Conservation (phyloP, 2,113 vertebrate genomes). For the Oxyura jamaicensis region DNA sequence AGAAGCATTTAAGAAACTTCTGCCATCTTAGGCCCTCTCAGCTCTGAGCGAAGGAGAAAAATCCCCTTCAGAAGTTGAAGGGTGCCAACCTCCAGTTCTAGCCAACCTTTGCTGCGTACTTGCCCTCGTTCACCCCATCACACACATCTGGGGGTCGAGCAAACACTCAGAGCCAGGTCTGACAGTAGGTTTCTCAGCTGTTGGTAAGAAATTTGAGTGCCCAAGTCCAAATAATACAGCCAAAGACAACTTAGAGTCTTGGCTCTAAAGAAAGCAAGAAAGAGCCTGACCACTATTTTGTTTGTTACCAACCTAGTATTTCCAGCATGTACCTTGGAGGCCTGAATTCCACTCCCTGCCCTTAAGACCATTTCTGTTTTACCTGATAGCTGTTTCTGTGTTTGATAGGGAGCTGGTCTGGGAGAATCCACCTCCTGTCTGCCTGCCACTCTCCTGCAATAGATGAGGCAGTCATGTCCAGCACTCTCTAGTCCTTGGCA, state of each 20-base stretch:
- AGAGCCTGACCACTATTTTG: not conserved
- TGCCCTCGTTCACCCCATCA: not conserved
- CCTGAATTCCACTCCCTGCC: not conserved
- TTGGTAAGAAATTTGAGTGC: not conserved
- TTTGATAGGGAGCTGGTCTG: not conserved
- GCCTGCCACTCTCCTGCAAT: not conserved
- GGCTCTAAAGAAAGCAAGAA: not conserved
- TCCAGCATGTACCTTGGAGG: not conserved
- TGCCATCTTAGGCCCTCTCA: not conserved
- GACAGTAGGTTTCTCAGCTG: not conserved
- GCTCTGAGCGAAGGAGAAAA: not conserved
- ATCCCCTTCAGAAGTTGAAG: not conserved
- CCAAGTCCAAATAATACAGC: not conserved
- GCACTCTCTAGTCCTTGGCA: not conserved
- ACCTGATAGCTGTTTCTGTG: not conserved
- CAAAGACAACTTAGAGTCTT: not conserved
- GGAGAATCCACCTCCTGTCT: not conserved
- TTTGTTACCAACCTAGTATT: not conserved
- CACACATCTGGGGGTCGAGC: not conserved
- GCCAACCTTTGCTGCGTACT: not conserved
- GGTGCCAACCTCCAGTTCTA: not conserved
- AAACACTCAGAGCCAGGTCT: not conserved
- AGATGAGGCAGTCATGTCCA: not conserved
- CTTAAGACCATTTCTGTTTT: not conserved
- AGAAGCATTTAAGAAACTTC: not conserved